These are phyloP conservation scores for Hippasteria phrygiana DNA, from an alignment of 53 echinoderm and acorn worm genomes.

Conservation along the genomic window DNA sequence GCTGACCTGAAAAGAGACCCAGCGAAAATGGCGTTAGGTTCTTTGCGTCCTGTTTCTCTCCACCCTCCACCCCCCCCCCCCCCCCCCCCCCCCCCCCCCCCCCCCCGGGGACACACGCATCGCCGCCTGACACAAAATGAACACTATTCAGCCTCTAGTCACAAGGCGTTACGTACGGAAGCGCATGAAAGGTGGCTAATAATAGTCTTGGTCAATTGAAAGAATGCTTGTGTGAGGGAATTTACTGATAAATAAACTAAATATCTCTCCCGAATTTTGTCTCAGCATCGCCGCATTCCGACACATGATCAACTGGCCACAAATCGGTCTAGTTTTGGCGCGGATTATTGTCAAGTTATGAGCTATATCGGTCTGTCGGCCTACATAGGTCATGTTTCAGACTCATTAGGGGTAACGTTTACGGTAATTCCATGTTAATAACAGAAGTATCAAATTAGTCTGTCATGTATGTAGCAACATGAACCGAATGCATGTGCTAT, in stretches of 20 bases:
- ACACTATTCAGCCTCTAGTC: too few relatives aligned
- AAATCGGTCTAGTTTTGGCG: neutral
- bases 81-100: neutral
- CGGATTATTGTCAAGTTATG: neutral
- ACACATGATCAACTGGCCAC: neutral
- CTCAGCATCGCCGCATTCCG: neutral
- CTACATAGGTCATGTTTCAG: slow-evolving; percentile 47
- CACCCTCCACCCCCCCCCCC: neutral
- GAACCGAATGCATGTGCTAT: too few relatives aligned
- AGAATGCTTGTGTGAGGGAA: too few relatives aligned
- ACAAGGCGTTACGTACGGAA: too few relatives aligned
- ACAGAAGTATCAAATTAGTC: slow-evolving; percentile 16
- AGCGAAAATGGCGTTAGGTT: slow-evolving; percentile 55
- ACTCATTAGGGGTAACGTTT: slow-evolving; percentile 7
- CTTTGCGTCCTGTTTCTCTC: slow-evolving; percentile 24
- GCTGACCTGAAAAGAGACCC: slow-evolving; percentile 21
- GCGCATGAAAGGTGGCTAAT: too few relatives aligned
- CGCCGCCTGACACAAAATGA: too few relatives aligned
- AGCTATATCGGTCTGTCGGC: slow-evolving; percentile 11
- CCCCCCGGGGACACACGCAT: too few relatives aligned
- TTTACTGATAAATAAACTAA: neutral
- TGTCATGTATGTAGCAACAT: too few relatives aligned
- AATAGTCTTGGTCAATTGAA: too few relatives aligned
- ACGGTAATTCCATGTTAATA: slow-evolving; percentile 15
- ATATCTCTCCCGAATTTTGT: neutral